Evolutionary conservation across 2,888 invertebrate genomes (phyloP), one percentile per base, ranked within the genome.

Genomic region (Monochamus alternatus): DNA sequence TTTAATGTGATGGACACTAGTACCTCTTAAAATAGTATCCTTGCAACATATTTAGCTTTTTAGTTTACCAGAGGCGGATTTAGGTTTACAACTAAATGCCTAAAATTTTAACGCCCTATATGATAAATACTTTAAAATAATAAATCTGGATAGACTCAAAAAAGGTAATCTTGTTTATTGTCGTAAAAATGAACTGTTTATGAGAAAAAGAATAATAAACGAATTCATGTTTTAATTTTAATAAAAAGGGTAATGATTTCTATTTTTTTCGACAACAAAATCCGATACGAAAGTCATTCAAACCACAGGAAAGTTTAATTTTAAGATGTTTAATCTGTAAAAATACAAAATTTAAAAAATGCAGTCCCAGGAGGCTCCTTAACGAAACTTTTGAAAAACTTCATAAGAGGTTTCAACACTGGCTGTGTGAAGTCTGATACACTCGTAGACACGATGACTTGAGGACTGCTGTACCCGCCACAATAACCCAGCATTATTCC

Each of bases 161-260:
- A 52, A 52, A 2, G 52, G 52, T 52, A 4, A 5, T 52, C 52
- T 52, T 52, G 52, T 52, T 52, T 52, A 14, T 52, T 52, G 3
- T 3, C 52, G 52, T 7, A 4, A 52, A 52, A 52, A 52, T 52
- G 3, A 52, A 52, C 52, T 3, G 52, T 52, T 52, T 52, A n/a
- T 9, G 52, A 52, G 52, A 52, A 52, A 52, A 52, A 14, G 2
- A 9, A 52, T 52, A 52, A 12, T 52, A 52, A 52, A 52, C 52
- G 52, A 52, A 52, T 52, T 52, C 52, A 52, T 52, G 52, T 52
- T 52, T 52, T 52, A 2, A 7, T 52, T 52, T 52, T 52, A 52
- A 52, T 52, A 52, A 12, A 52, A 52, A 52, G 3, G 14, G 52
- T 9, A 0, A 52, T 52, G 52, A 52, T 52, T 52, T 52, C 52